phyloP scores from a whole-genome alignment of 2,113 vertebrate genomes.

The Chloroceryle aenea region DNA sequence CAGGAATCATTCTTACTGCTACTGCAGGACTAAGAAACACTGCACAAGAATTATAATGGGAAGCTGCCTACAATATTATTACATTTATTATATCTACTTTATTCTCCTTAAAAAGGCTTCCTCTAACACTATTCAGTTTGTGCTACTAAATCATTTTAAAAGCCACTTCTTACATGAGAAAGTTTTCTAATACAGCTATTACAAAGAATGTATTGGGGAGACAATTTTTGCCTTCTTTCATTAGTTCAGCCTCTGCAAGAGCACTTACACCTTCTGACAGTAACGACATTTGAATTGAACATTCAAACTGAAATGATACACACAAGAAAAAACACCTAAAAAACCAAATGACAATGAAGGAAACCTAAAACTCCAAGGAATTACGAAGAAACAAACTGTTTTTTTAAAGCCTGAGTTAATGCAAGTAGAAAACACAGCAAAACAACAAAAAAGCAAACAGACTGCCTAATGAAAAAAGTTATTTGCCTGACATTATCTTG shows the following conservation, averaged over 20 bases:
- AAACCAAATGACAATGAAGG: not conserved
- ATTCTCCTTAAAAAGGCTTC: not conserved
- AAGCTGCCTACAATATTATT: not conserved
- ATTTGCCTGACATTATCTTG: not conserved
- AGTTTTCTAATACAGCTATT: not conserved
- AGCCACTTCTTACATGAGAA: not conserved
- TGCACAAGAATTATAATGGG: not conserved
- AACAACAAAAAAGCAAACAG: not conserved
- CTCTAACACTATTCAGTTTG: not conserved
- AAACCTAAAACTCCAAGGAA: not conserved
- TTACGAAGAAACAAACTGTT: not conserved
- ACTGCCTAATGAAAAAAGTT: not conserved
- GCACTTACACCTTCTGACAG: not conserved
- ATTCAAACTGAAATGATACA: not conserved
- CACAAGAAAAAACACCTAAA: not conserved
- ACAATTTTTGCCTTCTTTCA: not conserved
- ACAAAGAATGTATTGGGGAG: not conserved
- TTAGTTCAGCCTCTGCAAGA: not conserved
- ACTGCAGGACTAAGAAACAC: not conserved
- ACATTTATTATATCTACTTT: not conserved
- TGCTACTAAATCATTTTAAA: not conserved
- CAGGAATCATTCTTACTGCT: not conserved
- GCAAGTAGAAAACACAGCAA: not conserved
- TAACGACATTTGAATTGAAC: not conserved
- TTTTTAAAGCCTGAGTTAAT: not conserved